Evolutionary conservation across 53 echinoderm and acorn worm genomes (phyloP), one percentile per base, ranked within the genome.

Genomic region (Holothuria leucospilota): DNA sequence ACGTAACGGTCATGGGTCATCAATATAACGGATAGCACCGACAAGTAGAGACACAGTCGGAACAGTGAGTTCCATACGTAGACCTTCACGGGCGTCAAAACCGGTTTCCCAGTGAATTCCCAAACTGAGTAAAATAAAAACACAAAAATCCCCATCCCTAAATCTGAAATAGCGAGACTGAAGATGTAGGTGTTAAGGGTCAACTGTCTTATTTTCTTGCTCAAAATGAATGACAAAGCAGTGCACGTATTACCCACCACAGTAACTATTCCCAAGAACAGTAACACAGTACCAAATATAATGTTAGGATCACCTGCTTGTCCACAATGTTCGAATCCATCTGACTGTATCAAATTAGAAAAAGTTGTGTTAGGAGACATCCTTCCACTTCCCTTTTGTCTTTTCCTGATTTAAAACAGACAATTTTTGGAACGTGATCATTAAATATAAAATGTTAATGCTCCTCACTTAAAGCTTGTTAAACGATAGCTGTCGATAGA

Each of bases 161-260:
- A 63, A 83, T 83, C 84, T 8, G 84, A 62, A 27, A 83, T 83
- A 13, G 84, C 84, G 24, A 83, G 51, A 83, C 65, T 83, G 24
- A 67, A 64, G 39, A 83, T 83, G 67, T 83, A 83, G 11, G 29
- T 83, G 51, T 83, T 83, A 2, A 67, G 68, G 14, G 68, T 67
- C 66, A 52, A 66, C 15, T 67, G 42, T 67, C 84, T 65, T 15
- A 83, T 83, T n/a, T 58, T 15, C 59, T 61, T 80, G 18, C 61
- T 28, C 21, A 80, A 38, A 6, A 80, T 59, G 61, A 58, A 80
- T 1, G 80, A 80, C 20, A 80, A 15, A 26, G 59, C 39, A 18
- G 61, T 60, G 15, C 58, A 34, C 16, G 39, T 60, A 34, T 80
- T 80, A 28, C 80, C 80, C 11, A 59, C 1, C 62, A 80, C 60